These are phyloP conservation scores for Linnaemya tessellans DNA, from an alignment of 2,888 invertebrate species.

Conservation along the genomic window DNA sequence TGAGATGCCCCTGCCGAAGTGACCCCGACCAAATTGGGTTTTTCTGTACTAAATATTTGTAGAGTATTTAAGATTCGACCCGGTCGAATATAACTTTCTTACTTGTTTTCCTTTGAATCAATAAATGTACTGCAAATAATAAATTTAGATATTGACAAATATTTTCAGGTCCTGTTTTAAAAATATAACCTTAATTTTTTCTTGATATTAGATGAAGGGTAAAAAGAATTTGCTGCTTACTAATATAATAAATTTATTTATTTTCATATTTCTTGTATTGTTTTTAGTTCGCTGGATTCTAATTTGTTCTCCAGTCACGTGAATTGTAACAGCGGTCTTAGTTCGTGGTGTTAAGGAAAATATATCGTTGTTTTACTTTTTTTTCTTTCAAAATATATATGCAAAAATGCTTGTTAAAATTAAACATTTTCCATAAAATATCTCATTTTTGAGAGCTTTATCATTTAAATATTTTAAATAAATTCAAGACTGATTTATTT, in stretches of 20 bases:
- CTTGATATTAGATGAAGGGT: background rate
- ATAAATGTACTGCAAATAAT: too few relatives aligned
- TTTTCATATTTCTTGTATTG: background rate
- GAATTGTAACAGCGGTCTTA: conserved; percentile 66
- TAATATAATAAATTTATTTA: background rate
- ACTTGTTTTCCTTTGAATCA: too few relatives aligned
- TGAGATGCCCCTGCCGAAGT: too few relatives aligned
- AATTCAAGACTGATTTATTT: too few relatives aligned
- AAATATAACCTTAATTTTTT: background rate
- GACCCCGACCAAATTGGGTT: too few relatives aligned
- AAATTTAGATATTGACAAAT: too few relatives aligned
- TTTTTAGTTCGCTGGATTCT: conserved; percentile 19
- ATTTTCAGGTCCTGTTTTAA: too few relatives aligned
- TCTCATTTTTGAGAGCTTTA: too few relatives aligned
- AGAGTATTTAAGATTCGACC: too few relatives aligned
- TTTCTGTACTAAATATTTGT: too few relatives aligned
- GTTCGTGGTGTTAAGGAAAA: conserved; percentile 60
- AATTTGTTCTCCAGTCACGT: conserved; percentile 67
- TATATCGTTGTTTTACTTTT: background rate
- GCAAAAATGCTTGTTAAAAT: background rate
- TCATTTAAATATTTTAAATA: too few relatives aligned
- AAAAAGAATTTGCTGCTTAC: background rate
- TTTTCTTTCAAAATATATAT: background rate
- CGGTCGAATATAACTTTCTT: too few relatives aligned
- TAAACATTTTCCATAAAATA: background rate